Base-by-base conservation (phyloP, 1,140 invertebrate species). In the Hirudo medicinalis region DNA sequence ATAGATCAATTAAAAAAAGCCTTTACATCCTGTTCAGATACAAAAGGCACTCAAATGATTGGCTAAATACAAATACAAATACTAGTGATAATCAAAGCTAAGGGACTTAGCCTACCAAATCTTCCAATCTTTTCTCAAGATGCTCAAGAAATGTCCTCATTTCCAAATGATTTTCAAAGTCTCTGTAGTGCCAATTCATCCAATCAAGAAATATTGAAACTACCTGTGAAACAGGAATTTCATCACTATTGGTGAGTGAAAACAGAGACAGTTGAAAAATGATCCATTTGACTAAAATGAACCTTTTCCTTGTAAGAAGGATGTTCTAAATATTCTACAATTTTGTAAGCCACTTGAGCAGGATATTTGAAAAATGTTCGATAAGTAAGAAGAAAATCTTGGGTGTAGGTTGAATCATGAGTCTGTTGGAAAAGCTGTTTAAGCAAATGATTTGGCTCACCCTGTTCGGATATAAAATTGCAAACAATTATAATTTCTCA, bases 111-210 rank as follows among this genome's bases (percentile, higher is more conserved):
- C 27, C 27, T 68, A 68, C 67, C 25, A 68, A 40, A 36, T 68
- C 67, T 54, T 80, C 80, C 27, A 83, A 71, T 15, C 79, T 72
- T 27, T 78, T 74, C 83, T 98, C 94, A 84, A 98, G 97, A 69
- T 88, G 88, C 81, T 97, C 93, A 63, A 99, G 82, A 79, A 97
- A 95, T 75, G 94, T 91, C 87, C 95, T 95, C 92, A 99, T 95
- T 49, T 53, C 88, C 49, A 91, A 88, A 84, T 95, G 90, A 9
- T 89, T 94, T 83, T 99, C 96, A 83, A 99, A 99, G 80, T 99
- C 96, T 36, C 94, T 97, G 79, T 98, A 99, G 84, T 99, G 95
- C 82, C 97, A 97, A 80, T 97, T 98, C 0, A 98, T 94, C 96
- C 96, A 99, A 0, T 97, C 78, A 3, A 98, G 83, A 0, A 99